Evolutionary conservation across 2,797 vertebrate species (phyloP).

Genomic region (Chaetophractus vellerosus): DNA sequence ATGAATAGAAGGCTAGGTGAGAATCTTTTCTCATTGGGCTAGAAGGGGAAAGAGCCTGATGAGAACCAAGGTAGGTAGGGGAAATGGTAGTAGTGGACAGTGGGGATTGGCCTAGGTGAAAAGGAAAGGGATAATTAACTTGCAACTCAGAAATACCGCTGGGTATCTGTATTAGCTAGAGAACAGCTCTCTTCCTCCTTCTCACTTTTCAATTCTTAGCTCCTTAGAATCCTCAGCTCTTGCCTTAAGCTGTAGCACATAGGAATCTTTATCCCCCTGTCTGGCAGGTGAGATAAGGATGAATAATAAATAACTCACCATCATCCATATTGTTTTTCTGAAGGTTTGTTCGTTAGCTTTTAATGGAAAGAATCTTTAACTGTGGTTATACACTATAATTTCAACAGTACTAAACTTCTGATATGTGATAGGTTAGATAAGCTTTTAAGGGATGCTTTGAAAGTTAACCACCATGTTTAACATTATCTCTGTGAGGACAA

Average conservation of each 20-base stretch:
- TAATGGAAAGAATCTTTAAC: conserved; percentile 7
- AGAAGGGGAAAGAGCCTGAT: conserved; percentile 6
- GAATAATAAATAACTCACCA: neutral
- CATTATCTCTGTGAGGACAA: conserved; percentile 6
- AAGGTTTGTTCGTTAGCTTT: neutral
- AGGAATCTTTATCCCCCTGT: neutral
- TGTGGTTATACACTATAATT: neutral
- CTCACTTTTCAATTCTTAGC: neutral
- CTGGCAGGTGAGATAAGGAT: neutral
- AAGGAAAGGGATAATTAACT: neutral
- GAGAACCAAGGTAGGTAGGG: neutral
- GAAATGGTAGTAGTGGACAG: neutral
- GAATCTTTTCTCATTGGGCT: neutral
- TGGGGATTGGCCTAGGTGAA: neutral
- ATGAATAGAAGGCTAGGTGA: conserved; percentile 12
- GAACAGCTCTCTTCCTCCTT: neutral
- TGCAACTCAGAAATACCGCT: neutral
- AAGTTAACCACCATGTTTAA: neutral
- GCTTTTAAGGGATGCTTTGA: conserved; percentile 32
- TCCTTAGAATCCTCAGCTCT: neutral
- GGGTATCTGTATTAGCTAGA: neutral
- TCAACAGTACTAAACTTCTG: neutral
- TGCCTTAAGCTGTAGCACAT: neutral
- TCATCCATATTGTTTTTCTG: neutral
- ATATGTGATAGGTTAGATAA: conserved; percentile 28